phyloP scores from a whole-genome alignment of 1,140 invertebrate genomes.

The Himalopsyche phryganea region DNA sequence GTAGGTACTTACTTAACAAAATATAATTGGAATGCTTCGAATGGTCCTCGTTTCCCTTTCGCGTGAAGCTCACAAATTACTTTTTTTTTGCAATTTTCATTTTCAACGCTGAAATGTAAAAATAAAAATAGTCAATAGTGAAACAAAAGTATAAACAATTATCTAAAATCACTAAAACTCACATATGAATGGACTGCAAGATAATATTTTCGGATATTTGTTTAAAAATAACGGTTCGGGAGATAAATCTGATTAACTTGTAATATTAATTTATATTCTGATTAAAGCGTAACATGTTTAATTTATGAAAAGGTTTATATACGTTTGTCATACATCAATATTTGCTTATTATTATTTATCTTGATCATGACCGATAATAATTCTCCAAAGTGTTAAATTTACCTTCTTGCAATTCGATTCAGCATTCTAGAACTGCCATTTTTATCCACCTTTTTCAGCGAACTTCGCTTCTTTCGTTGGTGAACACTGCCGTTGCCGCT shows the following conservation, averaged over 20 bases:
- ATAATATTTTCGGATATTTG: too few relatives aligned
- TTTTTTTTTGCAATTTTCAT: constrained; percentile 28
- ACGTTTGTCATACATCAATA: too few relatives aligned
- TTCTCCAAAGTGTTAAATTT: too few relatives aligned
- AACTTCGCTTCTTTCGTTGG: not conserved
- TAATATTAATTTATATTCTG: too few relatives aligned
- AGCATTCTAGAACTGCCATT: not conserved
- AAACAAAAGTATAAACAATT: not conserved
- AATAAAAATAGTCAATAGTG: not conserved
- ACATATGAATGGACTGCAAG: too few relatives aligned
- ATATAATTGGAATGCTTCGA: constrained; percentile 45
- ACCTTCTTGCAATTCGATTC: not conserved
- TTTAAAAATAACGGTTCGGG: too few relatives aligned
- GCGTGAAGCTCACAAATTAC: constrained; percentile 31
- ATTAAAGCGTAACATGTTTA: too few relatives aligned
- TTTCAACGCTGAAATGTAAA: constrained; percentile 13
- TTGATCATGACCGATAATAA: too few relatives aligned
- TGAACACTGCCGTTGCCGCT: not conserved
- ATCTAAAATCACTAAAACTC: too few relatives aligned
- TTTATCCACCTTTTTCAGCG: not conserved
- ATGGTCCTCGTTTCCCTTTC: constrained; percentile 39
- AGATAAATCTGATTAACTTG: too few relatives aligned
- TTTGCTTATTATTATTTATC: too few relatives aligned
- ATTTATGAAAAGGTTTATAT: too few relatives aligned
- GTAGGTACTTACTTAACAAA: constrained; percentile 46